phyloP scores from a whole-genome alignment of 2,888 invertebrate genomes.

The Dasysyrphus albostriatus region DNA sequence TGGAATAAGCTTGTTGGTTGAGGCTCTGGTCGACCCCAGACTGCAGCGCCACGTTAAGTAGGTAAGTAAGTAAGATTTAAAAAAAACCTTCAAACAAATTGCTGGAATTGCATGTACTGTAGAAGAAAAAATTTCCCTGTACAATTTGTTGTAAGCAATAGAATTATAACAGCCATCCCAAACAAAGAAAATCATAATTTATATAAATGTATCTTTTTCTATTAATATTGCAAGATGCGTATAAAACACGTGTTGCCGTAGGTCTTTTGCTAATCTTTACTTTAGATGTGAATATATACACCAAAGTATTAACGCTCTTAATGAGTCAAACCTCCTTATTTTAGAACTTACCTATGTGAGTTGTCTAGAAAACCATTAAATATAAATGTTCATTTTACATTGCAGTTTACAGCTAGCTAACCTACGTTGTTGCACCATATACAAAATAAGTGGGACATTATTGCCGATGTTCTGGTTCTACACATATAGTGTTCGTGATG shows the following conservation, averaged over 20 bases:
- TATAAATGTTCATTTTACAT: conserved; percentile 44
- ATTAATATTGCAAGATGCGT: conserved; percentile 1
- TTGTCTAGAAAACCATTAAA: conserved; percentile 25
- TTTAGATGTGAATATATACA: not conserved
- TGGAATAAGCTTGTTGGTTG: no score
- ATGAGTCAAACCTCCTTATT: conserved; percentile 7
- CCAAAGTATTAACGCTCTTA: conserved; percentile 6
- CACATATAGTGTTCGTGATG: conserved; percentile 26
- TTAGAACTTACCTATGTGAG: not conserved
- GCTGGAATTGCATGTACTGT: not conserved
- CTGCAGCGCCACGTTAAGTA: no score
- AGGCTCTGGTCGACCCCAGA: no score
- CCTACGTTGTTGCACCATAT: not conserved
- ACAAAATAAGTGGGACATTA: not conserved
- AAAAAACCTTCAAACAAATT: no score
- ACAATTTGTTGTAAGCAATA: no score
- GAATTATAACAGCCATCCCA: no score
- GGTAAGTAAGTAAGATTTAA: no score
- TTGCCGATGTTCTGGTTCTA: not conserved
- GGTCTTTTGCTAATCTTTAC: conserved; percentile 39
- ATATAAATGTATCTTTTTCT: not conserved
- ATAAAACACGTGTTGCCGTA: conserved; percentile 9
- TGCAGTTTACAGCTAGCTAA: conserved; percentile 14
- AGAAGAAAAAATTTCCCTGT: not conserved
- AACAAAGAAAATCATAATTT: not conserved